Evolutionary conservation across 2,888 invertebrate species (phyloP), one percentile per base, ranked within the genome.

Genomic region (Marronus borbonicus): DNA sequence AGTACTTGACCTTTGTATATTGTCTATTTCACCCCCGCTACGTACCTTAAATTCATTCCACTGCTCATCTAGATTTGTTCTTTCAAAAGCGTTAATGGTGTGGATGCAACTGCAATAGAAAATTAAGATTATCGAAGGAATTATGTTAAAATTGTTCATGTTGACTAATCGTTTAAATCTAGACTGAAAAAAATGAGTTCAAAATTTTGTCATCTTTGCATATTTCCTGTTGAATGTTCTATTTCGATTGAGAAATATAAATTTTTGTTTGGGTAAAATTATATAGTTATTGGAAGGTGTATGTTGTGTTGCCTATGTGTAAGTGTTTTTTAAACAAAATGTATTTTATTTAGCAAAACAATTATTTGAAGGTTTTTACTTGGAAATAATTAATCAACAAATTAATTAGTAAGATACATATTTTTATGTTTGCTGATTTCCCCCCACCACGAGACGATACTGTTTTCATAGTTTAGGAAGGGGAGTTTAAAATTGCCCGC

Each of bases 31-130:
- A 10, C 12, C 8, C 50, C 31, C n/a, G n/a, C 2, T 39, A 39
- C 14, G 60, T 83, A 84, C 85, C 82, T 85, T 85, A 78, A 82
- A 85, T 78, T 83, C 77, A 10, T 80, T 66, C 85, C 85, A 85
- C 78, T 84, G 75, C 28, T 81, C 80, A 66, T 83, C 76, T 52
- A 79, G 65, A 55, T 64, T 28, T 2, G 5, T 36, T 55, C 52
- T 70, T 7, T 20, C 5, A 0, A 55, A 7, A 17, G 31, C 31
- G 12, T 70, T 52, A 10, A 8, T 36, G 2, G 55, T 3, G 3
- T 70, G 14, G 2, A 31, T 28, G 5, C 4, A 55, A 52, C n/a
- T 17, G 8, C 28, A 31, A 31, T 14, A 70, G 17, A 55, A 17
- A 17, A 52, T 14, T 28, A 36, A 70, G 1, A 52, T 20, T 14